Conservation (phyloP, 2,113 vertebrate species). For the Danio rerio region DNA sequence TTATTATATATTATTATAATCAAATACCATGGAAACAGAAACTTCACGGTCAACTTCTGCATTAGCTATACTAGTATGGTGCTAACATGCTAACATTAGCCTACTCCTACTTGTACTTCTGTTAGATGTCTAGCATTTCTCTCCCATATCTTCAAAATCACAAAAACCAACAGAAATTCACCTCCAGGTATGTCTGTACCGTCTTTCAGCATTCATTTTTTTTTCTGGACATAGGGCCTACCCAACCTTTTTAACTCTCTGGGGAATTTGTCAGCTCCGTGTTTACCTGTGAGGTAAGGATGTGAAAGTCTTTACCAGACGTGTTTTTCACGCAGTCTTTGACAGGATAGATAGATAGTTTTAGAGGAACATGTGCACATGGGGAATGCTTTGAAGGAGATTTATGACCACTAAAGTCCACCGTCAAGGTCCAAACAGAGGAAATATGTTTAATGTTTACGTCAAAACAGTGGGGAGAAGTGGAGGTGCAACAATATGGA, state of each 20-base stretch:
- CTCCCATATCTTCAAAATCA: not conserved
- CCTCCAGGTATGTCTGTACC: not conserved
- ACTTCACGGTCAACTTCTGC: no score
- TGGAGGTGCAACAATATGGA: no score
- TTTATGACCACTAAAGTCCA: not conserved
- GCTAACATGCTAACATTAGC: no score
- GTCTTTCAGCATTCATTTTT: not conserved
- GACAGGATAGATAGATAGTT: not conserved
- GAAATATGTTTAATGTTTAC: not conserved
- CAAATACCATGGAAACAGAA: no score
- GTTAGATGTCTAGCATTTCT: not conserved
- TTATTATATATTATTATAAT: no score
- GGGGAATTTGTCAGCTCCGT: constrained; percentile 44
- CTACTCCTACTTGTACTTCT: not conserved
- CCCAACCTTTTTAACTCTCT: constrained; percentile 19
- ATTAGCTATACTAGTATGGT: no score
- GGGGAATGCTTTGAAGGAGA: not conserved
- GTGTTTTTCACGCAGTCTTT: not conserved
- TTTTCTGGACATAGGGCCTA: not conserved
- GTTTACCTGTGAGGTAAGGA: constrained; percentile 31
- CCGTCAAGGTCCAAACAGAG: not conserved
- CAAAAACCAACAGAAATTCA: not conserved
- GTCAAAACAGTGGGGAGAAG: not conserved
- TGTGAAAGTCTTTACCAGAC: constrained; percentile 42
- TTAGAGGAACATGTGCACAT: not conserved